A percentile compares a stretch with the other conserved stretches of the same genome.
These are phyloP conservation scores for Nannoperca australis DNA, from an alignment of 2,797 vertebrate genomes.

Conservation along the genomic window DNA sequence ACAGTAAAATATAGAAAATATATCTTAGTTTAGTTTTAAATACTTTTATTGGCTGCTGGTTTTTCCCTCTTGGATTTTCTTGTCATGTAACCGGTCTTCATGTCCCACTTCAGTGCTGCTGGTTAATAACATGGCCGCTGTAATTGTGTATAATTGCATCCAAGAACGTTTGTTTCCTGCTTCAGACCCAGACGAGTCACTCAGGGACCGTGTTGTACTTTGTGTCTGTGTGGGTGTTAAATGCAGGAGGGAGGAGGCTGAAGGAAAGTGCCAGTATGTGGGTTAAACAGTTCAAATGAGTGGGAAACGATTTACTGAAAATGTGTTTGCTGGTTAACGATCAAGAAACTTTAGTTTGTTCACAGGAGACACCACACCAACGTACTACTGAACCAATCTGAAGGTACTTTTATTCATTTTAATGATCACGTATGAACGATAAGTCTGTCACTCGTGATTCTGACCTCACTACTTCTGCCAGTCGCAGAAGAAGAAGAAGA, in stretches of 20 bases:
- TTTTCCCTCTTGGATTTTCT: background rate
- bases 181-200: slow-evolving; percentile 10
- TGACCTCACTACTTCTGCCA: background rate
- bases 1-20: too few relatives aligned
- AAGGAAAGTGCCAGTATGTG: background rate
- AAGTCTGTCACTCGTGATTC: background rate
- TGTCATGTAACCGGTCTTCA: background rate
- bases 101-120: background rate
- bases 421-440: background rate
- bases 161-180: background rate
- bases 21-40: background rate
- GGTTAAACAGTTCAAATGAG: background rate
- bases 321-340: background rate
- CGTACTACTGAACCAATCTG: background rate
- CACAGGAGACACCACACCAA: background rate
- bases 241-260: background rate
- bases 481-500: too few relatives aligned
- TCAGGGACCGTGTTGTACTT: slow-evolving; percentile 1
- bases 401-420: background rate
- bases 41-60: background rate
- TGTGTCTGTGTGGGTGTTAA: slow-evolving; percentile 10
- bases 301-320: background rate
- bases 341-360: background rate
- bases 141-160: slow-evolving; percentile 32
- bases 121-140: background rate